A percentile compares a stretch with the other conserved stretches of the same genome.
phyloP scores from a whole-genome alignment of 2,113 vertebrate genomes.

The Melanostigma gelatinosum region DNA sequence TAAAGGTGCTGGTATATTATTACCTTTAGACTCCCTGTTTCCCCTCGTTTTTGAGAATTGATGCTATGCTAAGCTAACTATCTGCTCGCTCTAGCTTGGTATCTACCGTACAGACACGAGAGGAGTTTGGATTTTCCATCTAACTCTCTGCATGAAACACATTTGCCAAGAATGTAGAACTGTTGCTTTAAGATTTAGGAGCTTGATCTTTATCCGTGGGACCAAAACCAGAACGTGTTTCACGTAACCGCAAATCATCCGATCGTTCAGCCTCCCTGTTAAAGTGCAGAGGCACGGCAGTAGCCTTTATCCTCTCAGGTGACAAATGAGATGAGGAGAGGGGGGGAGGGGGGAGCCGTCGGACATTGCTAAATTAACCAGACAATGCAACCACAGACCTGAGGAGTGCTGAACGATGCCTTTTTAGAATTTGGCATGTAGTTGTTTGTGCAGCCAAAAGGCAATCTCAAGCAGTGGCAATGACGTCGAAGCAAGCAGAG shows the following conservation, averaged over 20 bases:
- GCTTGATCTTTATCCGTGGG: not conserved
- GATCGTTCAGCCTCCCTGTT: not conserved
- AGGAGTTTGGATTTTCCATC: not conserved
- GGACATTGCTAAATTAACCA: slow-evolving; percentile 40
- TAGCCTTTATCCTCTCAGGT: slow-evolving; percentile 42
- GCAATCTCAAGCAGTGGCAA: not conserved
- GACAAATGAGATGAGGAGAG: slow-evolving; percentile 43
- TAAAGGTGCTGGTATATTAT: not conserved
- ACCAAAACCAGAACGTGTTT: not conserved
- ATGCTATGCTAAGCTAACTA: slow-evolving; percentile 1
- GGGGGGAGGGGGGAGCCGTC: slow-evolving; percentile 23
- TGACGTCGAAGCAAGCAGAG: slow-evolving; percentile 19
- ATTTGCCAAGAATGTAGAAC: not conserved
- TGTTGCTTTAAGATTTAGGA: not conserved
- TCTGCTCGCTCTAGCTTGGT: not conserved
- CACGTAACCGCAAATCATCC: not conserved
- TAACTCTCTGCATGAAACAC: not conserved
- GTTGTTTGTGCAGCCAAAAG: slow-evolving; percentile 12
- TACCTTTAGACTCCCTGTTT: not conserved
- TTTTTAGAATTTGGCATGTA: slow-evolving; percentile 1
- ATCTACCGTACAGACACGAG: not conserved
- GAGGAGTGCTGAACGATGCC: not conserved
- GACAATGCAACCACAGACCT: slow-evolving; percentile 29
- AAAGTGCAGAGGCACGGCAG: not conserved
- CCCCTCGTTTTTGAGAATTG: not conserved